Percentiles rank a stretch among this genome's conserved stretches.
phyloP scores from a whole-genome alignment of 2,113 vertebrate genomes.

The Seriola quinqueradiata region DNA sequence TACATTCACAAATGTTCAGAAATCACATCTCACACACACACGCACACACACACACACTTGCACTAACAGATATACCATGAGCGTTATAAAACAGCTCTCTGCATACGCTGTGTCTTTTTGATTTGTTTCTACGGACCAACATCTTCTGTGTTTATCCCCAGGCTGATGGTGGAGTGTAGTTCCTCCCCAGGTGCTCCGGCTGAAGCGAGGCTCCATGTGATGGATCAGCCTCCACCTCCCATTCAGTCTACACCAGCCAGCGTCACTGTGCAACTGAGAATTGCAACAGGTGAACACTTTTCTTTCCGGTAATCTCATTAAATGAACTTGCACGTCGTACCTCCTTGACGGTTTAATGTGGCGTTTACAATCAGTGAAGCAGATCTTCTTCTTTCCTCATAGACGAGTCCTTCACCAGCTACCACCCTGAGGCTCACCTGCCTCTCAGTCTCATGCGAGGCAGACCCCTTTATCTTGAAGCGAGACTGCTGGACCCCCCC shows the following conservation, averaged over 20 bases:
- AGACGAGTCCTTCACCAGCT: slow-evolving; percentile 72
- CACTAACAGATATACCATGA: background rate
- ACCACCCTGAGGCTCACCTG: slow-evolving; percentile 68
- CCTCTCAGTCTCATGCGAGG: slow-evolving; percentile 60
- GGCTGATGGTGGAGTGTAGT: slow-evolving; percentile 65
- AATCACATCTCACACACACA: no score
- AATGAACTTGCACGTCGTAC: background rate
- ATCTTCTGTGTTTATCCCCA: slow-evolving; percentile 12
- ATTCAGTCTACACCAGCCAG: slow-evolving; percentile 10
- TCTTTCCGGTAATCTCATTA: background rate
- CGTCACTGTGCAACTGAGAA: slow-evolving; percentile 56
- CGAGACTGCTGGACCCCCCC: slow-evolving; percentile 59
- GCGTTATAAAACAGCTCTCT: background rate
- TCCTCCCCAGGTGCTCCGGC: slow-evolving; percentile 40
- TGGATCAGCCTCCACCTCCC: background rate
- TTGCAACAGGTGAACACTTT: slow-evolving; percentile 62
- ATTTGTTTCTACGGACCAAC: no score
- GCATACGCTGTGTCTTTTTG: background rate
- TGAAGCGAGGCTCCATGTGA: slow-evolving; percentile 51
- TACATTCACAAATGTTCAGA: no score
- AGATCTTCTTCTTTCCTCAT: background rate
- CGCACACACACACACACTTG: no score
- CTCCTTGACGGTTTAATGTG: background rate
- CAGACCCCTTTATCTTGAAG: slow-evolving; percentile 62
- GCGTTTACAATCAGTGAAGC: background rate